phyloP scores from a whole-genome alignment of 2,888 invertebrate genomes.

The Aspidiotus destructor region DNA sequence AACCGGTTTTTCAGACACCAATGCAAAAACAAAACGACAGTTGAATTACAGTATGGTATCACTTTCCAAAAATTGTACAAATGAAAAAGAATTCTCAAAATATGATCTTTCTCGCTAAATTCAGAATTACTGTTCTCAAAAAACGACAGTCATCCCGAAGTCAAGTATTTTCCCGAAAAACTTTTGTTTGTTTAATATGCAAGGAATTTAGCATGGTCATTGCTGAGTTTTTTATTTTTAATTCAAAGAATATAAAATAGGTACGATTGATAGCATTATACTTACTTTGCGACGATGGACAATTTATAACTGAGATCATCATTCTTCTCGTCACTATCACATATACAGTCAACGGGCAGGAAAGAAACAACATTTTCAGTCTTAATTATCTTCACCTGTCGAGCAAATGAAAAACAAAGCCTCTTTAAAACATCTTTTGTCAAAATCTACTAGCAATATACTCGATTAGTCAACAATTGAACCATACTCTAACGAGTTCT shows the following conservation, averaged over 20 bases:
- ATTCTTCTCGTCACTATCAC: conserved; percentile 10
- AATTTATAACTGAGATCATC: conserved; percentile 29
- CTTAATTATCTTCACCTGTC: conserved; percentile 20
- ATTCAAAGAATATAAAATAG: background rate
- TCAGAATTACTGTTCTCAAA: too few relatives aligned
- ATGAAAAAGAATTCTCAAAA: background rate
- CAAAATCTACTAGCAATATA: too few relatives aligned
- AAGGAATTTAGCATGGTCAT: background rate
- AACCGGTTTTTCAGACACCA: background rate
- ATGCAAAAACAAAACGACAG: too few relatives aligned
- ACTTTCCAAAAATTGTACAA: background rate
- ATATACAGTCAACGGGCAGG: conserved; percentile 30
- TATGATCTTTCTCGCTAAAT: too few relatives aligned
- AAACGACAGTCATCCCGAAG: too few relatives aligned
- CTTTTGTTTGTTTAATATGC: background rate
- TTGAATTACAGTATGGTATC: background rate
- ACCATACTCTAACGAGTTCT: conserved; percentile 67
- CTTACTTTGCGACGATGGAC: conserved; percentile 35
- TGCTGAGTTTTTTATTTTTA: conserved; percentile 16
- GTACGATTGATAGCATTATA: background rate
- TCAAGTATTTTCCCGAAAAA: too few relatives aligned
- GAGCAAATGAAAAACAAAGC: background rate
- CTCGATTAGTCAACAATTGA: background rate
- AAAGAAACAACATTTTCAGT: conserved; percentile 25
- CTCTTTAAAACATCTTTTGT: too few relatives aligned